phyloP scores from a whole-genome alignment of 2,888 invertebrate species.

The Zaprionus bogoriensis region DNA sequence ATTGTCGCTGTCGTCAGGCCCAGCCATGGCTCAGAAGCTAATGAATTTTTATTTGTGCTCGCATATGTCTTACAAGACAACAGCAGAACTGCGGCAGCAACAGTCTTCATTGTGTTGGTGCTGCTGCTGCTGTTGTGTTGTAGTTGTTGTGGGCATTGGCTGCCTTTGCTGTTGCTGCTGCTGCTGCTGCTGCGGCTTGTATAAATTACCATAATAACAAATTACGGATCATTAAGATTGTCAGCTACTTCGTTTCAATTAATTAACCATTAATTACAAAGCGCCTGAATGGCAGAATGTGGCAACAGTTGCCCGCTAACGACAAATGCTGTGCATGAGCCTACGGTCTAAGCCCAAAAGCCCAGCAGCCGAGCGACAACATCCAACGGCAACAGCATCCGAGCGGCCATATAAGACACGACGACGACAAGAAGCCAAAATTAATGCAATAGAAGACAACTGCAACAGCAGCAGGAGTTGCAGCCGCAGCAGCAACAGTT shows the following conservation, averaged over 20 bases:
- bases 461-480: conserved; percentile 24
- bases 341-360: conserved; percentile 39
- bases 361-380: conserved; percentile 40
- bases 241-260: conserved; percentile 80
- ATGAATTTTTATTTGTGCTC: conserved; percentile 75
- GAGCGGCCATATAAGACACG: conserved; percentile 61
- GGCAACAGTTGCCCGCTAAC: conserved; percentile 51
- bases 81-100: conserved; percentile 30
- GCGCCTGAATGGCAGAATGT: conserved; percentile 77
- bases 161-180: conserved; percentile 48
- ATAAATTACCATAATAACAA: conserved; percentile 80
- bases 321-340: conserved; percentile 69
- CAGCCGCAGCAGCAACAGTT: conserved; percentile 19
- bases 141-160: conserved; percentile 45
- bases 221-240: conserved; percentile 80
- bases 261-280: conserved; percentile 79
- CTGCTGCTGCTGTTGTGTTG: conserved; percentile 61
- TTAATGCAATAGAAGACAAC: conserved; percentile 77
- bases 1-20: conserved; percentile 76
- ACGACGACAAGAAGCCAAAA: conserved; percentile 74
- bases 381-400: conserved; percentile 43
- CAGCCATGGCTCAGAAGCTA: conserved; percentile 69
- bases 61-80: conserved; percentile 74
- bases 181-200: conserved; percentile 67
- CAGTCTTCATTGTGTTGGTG: conserved; percentile 69